phyloP scores from a whole-genome alignment of 2,888 invertebrate genomes.

The Itoplectis maculator region DNA sequence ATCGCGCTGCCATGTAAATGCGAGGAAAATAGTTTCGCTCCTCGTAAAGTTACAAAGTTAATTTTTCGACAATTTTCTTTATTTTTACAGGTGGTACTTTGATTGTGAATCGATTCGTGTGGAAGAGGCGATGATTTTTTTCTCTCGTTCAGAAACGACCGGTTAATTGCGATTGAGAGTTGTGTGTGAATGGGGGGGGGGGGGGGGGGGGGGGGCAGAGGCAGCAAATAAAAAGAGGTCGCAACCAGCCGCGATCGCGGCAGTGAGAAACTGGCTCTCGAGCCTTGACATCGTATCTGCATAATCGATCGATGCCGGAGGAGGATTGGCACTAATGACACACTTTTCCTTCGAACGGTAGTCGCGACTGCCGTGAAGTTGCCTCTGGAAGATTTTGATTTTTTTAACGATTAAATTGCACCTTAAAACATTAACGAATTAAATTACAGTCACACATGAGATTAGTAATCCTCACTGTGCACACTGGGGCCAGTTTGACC shows the following conservation, averaged over 20 bases:
- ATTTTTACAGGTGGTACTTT: too few species aligned
- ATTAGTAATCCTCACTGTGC: too few species aligned
- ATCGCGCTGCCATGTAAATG: not conserved
- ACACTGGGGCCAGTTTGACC: too few species aligned
- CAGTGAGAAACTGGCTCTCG: slow-evolving; percentile 22
- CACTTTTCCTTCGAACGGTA: not conserved
- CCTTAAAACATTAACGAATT: too few species aligned
- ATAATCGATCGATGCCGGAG: slow-evolving; percentile 12
- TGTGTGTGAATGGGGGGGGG: slow-evolving; percentile 5
- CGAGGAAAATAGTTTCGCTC: not conserved
- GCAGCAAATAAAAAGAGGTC: not conserved
- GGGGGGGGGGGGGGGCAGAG: too few species aligned
- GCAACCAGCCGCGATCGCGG: not conserved
- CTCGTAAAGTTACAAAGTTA: too few species aligned
- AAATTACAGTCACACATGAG: too few species aligned
- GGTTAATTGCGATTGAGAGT: not conserved
- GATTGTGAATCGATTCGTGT: too few species aligned
- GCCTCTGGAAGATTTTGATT: too few species aligned
- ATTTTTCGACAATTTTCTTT: too few species aligned
- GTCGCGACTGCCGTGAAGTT: too few species aligned
- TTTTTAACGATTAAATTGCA: too few species aligned
- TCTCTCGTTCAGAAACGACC: not conserved
- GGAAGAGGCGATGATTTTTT: not conserved
- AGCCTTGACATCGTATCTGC: slow-evolving; percentile 39
- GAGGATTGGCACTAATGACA: not conserved